A percentile compares a stretch with the other conserved stretches of the same genome.
Evolutionary conservation across 2,888 invertebrate genomes (phyloP).

Genomic region (Dichetophora obliterata): DNA sequence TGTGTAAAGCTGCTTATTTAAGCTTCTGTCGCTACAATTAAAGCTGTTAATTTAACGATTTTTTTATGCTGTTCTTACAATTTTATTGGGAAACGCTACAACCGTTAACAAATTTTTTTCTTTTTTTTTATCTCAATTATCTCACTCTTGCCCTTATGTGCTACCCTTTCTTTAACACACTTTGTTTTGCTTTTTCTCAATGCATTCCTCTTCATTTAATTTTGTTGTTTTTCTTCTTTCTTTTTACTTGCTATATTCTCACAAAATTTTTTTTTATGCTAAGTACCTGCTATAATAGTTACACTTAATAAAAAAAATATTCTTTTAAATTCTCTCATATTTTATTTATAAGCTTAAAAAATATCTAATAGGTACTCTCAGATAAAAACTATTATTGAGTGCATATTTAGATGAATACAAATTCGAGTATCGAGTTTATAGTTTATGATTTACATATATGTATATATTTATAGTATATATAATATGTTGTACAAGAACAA

Average conservation of each 20-base stretch:
- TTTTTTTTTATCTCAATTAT: background rate
- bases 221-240: background rate
- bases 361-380: background rate
- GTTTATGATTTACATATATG: too few species aligned
- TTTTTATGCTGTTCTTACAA: too few species aligned
- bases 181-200: background rate
- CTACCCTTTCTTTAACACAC: background rate
- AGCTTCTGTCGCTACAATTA: too few species aligned
- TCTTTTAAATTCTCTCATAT: slow-evolving; percentile 49
- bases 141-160: too few species aligned
- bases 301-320: slow-evolving; percentile 58
- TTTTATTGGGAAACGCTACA: too few species aligned
- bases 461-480: too few species aligned
- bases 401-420: background rate
- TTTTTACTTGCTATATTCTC: background rate
- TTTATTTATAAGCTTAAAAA: background rate
- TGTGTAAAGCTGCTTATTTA: too few species aligned
- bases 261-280: background rate
- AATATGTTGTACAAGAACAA: slow-evolving; percentile 11
- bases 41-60: too few species aligned
- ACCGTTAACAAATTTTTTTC: background rate
- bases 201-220: background rate
- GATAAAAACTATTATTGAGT: slow-evolving; percentile 22
- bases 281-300: slow-evolving; percentile 53
- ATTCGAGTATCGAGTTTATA: background rate